A percentile compares a stretch with the other conserved stretches of the same genome.
These are phyloP conservation scores for Argyresthia goedartella DNA, from an alignment of 2,888 invertebrate genomes.

Conservation along the genomic window DNA sequence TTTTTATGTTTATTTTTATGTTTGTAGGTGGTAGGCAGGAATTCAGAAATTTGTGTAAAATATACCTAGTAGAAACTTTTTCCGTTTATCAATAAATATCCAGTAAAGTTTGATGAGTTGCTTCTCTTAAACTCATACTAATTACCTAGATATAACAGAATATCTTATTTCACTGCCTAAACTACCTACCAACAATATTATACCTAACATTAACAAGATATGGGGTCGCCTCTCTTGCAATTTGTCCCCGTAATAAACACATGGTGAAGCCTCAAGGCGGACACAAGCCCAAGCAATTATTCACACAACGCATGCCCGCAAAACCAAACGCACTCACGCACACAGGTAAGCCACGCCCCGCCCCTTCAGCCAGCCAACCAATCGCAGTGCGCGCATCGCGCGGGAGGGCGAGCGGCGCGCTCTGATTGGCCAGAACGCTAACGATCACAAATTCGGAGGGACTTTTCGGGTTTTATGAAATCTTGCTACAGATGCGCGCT, in stretches of 20 bases:
- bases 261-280: slow-evolving; percentile 4
- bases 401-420: slow-evolving; percentile 35
- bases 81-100: too few species aligned
- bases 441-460: slow-evolving; percentile 57
- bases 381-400: slow-evolving; percentile 43
- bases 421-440: slow-evolving; percentile 42
- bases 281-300: slow-evolving; percentile 28
- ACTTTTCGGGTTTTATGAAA: slow-evolving; percentile 42
- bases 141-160: too few species aligned
- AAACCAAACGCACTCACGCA: slow-evolving; percentile 40
- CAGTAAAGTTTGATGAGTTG: too few species aligned
- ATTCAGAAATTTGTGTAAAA: too few species aligned
- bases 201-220: neutral
- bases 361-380: slow-evolving; percentile 32
- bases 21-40: too few species aligned
- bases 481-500: slow-evolving; percentile 28
- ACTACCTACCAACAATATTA: neutral
- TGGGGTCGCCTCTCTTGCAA: neutral
- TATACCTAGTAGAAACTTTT: too few species aligned
- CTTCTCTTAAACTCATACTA: too few species aligned
- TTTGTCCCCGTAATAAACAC: slow-evolving; percentile 11
- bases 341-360: slow-evolving; percentile 40
- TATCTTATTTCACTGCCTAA: too few species aligned
- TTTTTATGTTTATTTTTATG: too few species aligned
- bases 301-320: slow-evolving; percentile 25